Evolutionary conservation across 2,113 vertebrate species (phyloP).

Genomic region (Ploceus nigricollis): DNA sequence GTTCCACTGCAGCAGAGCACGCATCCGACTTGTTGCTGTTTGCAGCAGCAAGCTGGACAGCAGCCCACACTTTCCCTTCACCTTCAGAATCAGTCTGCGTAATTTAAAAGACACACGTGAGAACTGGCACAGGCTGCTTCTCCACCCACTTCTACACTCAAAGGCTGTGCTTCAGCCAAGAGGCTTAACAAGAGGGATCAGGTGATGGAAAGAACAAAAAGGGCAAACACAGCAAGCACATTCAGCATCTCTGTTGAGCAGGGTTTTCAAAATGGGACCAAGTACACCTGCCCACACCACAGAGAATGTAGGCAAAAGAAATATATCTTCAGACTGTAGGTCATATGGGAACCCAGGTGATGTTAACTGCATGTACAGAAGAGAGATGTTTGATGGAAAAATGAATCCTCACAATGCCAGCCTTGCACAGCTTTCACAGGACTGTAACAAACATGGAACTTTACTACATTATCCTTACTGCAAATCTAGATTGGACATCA

Average conservation of each 20-base stretch:
- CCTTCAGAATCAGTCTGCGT: neutral
- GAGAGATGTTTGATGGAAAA: neutral
- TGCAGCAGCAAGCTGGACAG: neutral
- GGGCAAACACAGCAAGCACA: neutral
- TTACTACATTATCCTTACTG: neutral
- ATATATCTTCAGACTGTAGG: too few species aligned
- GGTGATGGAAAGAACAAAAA: neutral
- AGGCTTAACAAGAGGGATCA: too few species aligned
- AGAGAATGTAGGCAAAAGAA: neutral
- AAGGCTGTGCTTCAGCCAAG: neutral
- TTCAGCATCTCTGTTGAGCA: neutral
- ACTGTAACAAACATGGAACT: neutral
- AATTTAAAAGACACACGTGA: accelerated
- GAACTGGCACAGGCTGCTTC: neutral
- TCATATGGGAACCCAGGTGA: neutral
- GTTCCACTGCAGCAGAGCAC: accelerated
- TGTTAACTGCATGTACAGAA: neutral
- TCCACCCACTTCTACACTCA: neutral
- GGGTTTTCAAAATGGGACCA: neutral
- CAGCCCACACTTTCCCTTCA: accelerated
- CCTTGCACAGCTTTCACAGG: neutral
- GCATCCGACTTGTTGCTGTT: accelerated
- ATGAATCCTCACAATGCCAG: neutral
- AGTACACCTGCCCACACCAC: too few species aligned
- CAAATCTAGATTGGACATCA: neutral